Base-by-base conservation (phyloP, 2,113 vertebrate genomes). In the human (Homo sapiens) region DNA sequence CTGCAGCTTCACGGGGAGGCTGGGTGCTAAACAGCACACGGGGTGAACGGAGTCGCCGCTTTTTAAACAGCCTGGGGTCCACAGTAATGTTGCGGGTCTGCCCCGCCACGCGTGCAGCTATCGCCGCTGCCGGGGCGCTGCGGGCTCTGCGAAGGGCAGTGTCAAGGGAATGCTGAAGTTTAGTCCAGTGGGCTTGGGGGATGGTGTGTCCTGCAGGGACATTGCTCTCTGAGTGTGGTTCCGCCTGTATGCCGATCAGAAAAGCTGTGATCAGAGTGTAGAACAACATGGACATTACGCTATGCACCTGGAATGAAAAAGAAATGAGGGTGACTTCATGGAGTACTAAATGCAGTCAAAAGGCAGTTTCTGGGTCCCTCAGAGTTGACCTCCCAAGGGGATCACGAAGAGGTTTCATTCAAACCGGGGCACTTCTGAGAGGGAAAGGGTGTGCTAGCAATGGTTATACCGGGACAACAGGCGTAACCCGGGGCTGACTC, bases 211-310 rank as follows among this genome's bases (percentile, higher is more conserved):
- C 98, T 96, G 98, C 97, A 85, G 99, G 98, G 94, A 98, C 99
- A 99, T 99, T 98, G 99, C 99, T 99, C 98, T 99, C 99, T 97
- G 99, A 98, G 98, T 99, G 99, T 87, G 99, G 98, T 98, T 99
- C 99, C 99, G 99, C 99, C 99, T 99, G 99, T 99, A 99, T 99
- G 99, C 99, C 99, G 98, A 99, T 99, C 99, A 99, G 96, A 99
- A 99, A 99, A 98, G 99, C 99, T 99, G 99, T 99, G 99, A 99
- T 99, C 99, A 99, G 99, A 99, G 99, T 99, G 99, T 99, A 99
- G 99, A 99, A 99, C 99, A 99, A 99, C 99, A 99, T 99, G 99
- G 99, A 99, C 99, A 99, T 99, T 98, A 99, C 99, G 98, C 98
- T 99, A 68, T 84, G 98, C 98, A 98, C 99, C 99, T 99, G 98